phyloP scores from a whole-genome alignment of 2,113 vertebrate species.

The Riparia riparia region DNA sequence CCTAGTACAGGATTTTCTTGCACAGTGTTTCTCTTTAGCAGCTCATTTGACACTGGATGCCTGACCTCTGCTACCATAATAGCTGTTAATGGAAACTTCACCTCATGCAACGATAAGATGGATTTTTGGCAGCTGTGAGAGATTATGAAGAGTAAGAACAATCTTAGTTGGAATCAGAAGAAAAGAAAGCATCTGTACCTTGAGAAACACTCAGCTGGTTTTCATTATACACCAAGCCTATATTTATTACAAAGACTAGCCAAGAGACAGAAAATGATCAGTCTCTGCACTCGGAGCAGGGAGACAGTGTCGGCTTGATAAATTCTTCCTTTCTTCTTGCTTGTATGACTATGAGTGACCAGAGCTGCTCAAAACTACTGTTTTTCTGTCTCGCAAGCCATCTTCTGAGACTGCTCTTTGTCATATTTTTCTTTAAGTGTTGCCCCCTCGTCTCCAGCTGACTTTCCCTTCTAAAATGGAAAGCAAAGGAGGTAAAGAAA shows the following conservation, averaged over 20 bases:
- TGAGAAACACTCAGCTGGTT: slow-evolving; percentile 87
- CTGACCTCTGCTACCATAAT: slow-evolving; percentile 80
- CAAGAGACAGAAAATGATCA: slow-evolving; percentile 82
- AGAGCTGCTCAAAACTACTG: slow-evolving; percentile 57
- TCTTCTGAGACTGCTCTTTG: not conserved
- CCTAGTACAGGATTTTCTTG: slow-evolving; percentile 25
- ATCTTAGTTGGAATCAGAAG: slow-evolving; percentile 86
- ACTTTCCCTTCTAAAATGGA: not conserved
- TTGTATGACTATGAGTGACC: slow-evolving; percentile 54
- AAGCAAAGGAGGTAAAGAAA: not conserved
- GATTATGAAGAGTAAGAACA: slow-evolving; percentile 87
- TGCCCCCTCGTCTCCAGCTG: not conserved
- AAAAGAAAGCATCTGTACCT: slow-evolving; percentile 84
- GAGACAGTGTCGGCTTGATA: slow-evolving; percentile 64
- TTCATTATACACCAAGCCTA: slow-evolving; percentile 85
- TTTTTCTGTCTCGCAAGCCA: slow-evolving; percentile 7
- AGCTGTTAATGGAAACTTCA: slow-evolving; percentile 91
- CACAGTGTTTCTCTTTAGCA: slow-evolving; percentile 70
- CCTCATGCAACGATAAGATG: slow-evolving; percentile 90
- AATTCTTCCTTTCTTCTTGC: slow-evolving; percentile 67
- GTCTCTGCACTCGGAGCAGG: slow-evolving; percentile 52
- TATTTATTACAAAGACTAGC: slow-evolving; percentile 84
- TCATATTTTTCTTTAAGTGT: not conserved
- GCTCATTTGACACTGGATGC: slow-evolving; percentile 71
- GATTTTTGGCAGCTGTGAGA: slow-evolving; percentile 87